A percentile compares a stretch with the other conserved stretches of the same genome.
phyloP scores from a whole-genome alignment of 2,797 vertebrate species.

The Danio aesculapii region DNA sequence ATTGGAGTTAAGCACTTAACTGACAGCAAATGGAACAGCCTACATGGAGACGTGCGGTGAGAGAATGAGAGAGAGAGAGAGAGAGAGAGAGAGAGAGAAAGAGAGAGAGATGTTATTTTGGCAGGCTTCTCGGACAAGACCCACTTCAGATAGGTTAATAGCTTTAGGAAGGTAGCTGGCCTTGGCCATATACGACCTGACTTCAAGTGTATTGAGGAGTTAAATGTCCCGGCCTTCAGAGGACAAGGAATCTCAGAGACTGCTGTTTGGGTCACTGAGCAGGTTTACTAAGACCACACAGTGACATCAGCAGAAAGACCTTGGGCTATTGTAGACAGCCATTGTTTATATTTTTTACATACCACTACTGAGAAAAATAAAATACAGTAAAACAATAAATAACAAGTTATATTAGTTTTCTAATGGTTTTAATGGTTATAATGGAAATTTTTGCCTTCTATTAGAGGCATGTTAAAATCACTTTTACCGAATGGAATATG shows the following conservation, averaged over 20 bases:
- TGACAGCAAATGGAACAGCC: slow-evolving; percentile 33
- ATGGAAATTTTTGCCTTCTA: too few relatives aligned
- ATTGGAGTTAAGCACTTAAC: slow-evolving; percentile 50
- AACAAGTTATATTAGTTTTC: too few relatives aligned
- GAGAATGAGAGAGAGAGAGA: background rate
- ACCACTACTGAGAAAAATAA: background rate
- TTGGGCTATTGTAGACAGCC: slow-evolving; percentile 22
- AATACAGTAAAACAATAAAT: too few relatives aligned
- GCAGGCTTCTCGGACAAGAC: slow-evolving; percentile 47
- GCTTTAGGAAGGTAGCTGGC: slow-evolving; percentile 52
- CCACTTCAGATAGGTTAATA: slow-evolving; percentile 57
- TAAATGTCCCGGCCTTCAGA: slow-evolving; percentile 54
- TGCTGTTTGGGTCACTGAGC: slow-evolving; percentile 51
- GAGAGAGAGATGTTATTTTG: slow-evolving; percentile 45
- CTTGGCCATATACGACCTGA: slow-evolving; percentile 50
- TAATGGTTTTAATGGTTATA: too few relatives aligned
- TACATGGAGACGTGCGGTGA: slow-evolving; percentile 21
- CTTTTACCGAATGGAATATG: too few relatives aligned
- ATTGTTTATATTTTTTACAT: slow-evolving; percentile 9
- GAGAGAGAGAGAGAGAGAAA: background rate
- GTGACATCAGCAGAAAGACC: slow-evolving; percentile 31
- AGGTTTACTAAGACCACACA: slow-evolving; percentile 50
- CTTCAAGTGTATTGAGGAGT: slow-evolving; percentile 53
- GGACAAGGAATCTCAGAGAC: slow-evolving; percentile 32
- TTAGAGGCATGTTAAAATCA: too few relatives aligned